Conservation (phyloP, 2,113 vertebrate genomes). For the Ia io region DNA sequence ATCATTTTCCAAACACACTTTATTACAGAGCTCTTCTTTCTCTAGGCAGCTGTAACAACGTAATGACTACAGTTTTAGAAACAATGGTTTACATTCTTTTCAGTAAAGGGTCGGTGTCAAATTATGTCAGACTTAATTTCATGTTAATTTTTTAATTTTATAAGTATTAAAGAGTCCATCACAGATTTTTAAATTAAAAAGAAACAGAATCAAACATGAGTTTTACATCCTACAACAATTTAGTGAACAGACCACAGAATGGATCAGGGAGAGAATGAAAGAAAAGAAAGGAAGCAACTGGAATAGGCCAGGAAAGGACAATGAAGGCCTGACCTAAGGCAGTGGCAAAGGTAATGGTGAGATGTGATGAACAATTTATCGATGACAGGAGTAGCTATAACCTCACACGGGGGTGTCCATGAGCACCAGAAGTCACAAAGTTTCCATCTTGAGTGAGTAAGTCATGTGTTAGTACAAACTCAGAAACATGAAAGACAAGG, state of each 20-base stretch:
- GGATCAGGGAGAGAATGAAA: neutral
- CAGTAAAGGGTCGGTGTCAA: neutral
- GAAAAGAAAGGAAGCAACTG: neutral
- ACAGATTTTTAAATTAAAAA: neutral
- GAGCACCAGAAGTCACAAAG: neutral
- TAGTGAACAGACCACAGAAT: neutral
- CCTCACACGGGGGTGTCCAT: fast-evolving
- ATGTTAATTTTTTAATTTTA: neutral
- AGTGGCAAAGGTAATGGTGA: neutral
- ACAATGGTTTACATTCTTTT: neutral
- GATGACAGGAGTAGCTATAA: fast-evolving
- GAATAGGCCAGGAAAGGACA: neutral
- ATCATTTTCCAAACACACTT: neutral
- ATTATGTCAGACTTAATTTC: neutral
- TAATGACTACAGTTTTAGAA: neutral
- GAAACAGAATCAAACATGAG: neutral
- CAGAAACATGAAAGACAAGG: neutral
- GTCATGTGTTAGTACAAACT: neutral
- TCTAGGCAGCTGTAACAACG: neutral
- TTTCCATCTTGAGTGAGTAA: neutral
- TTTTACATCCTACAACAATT: neutral
- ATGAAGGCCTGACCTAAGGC: neutral
- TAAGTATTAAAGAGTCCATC: neutral
- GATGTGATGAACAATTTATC: fast-evolving
- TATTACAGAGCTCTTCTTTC: neutral